Conservation (phyloP, 2,888 invertebrate species). For the Drosophila tripunctata region DNA sequence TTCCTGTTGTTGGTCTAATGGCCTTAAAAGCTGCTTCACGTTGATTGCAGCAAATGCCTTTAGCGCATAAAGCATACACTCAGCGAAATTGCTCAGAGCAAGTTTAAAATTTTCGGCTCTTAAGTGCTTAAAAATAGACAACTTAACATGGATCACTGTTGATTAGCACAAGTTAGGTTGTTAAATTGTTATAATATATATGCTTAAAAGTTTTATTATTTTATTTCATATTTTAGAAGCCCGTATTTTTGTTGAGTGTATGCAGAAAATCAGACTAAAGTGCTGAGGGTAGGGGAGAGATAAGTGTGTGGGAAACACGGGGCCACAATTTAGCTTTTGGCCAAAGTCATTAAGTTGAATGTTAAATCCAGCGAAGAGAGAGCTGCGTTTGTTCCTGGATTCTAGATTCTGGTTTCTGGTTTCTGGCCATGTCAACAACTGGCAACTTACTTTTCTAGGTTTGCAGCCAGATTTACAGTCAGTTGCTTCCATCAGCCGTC, state of each 20-base stretch:
- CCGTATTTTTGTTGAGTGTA: too few relatives aligned
- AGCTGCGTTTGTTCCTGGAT: constrained; percentile 26
- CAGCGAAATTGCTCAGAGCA: too few relatives aligned
- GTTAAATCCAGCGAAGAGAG: constrained; percentile 52
- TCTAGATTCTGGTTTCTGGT: constrained; percentile 26
- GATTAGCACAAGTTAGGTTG: too few relatives aligned
- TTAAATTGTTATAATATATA: too few relatives aligned
- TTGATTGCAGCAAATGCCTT: constrained; percentile 61
- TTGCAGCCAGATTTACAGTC: constrained; percentile 57
- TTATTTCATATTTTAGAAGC: too few relatives aligned
- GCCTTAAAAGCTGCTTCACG: constrained; percentile 53
- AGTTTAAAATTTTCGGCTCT: too few relatives aligned
- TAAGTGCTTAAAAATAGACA: too few relatives aligned
- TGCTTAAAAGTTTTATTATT: too few relatives aligned
- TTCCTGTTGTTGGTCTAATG: constrained; percentile 39
- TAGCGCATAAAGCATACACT: constrained; percentile 4
- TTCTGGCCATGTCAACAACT: constrained; percentile 57
- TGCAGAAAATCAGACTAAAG: too few relatives aligned
- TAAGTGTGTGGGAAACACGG: background rate
- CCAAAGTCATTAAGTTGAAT: constrained; percentile 73
- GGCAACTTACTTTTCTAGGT: constrained; percentile 33
- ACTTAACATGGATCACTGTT: too few relatives aligned
- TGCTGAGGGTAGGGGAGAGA: background rate
- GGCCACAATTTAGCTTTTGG: constrained; percentile 71
- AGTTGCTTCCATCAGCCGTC: constrained; percentile 31